Evolutionary conservation across 2,113 vertebrate species (phyloP).

Genomic region (Lota lota): DNA sequence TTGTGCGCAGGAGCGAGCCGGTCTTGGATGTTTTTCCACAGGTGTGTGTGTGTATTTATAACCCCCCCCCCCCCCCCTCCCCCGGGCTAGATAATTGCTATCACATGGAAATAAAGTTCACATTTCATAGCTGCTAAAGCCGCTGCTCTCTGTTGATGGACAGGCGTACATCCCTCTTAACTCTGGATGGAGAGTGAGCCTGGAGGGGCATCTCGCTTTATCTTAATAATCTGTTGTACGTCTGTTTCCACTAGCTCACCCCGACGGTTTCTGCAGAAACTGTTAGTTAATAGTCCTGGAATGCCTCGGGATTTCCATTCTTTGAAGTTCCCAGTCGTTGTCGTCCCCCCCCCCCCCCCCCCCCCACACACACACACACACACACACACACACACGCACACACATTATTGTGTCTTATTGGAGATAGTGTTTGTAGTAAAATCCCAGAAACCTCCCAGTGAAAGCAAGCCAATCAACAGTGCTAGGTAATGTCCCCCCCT

Average conservation of each 20-base stretch:
- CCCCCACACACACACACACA: not conserved
- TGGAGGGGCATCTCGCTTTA: not conserved
- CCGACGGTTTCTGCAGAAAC: not conserved
- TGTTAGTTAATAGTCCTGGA: constrained; percentile 41
- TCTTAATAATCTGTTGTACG: not conserved
- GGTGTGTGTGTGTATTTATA: not conserved
- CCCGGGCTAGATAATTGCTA: not conserved
- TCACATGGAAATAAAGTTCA: not conserved
- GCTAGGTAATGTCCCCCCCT: not conserved
- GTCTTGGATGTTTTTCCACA: not conserved
- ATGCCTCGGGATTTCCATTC: constrained; percentile 31
- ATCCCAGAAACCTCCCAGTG: too few species aligned
- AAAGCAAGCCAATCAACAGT: not conserved
- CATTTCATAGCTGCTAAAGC: too few species aligned
- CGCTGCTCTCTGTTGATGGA: too few species aligned
- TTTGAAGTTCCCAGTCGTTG: constrained; percentile 2
- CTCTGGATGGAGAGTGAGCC: not conserved
- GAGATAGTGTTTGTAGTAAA: too few species aligned
- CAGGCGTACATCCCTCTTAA: not conserved
- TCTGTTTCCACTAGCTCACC: constrained; percentile 47
- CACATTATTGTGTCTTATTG: too few species aligned
- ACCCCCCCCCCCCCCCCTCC: not conserved
- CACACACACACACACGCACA: not conserved
- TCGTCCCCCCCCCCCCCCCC: too few species aligned
- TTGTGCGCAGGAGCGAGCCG: not conserved